Conservation (phyloP, 1,140 invertebrate species). For the Plectrocnemia conspersa region DNA sequence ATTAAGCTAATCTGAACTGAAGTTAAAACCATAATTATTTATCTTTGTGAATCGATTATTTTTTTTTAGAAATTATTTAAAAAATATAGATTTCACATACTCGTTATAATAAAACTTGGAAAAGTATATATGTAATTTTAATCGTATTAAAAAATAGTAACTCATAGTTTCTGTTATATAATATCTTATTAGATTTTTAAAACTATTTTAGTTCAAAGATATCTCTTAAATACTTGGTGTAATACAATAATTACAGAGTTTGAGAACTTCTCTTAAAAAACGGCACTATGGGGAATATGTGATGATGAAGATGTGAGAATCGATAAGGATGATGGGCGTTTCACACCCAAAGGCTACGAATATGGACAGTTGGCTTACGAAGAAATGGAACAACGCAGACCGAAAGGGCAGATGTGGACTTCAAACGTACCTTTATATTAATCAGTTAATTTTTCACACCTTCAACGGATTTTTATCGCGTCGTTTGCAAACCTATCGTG, state of each 20-base stretch:
- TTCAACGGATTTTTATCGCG: constrained; percentile 8
- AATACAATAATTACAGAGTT: constrained; percentile 3
- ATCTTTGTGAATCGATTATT: too few relatives aligned
- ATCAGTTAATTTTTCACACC: constrained; percentile 20
- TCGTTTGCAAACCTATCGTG: constrained; percentile 1
- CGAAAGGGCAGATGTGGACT: not conserved
- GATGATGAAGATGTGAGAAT: constrained; percentile 23
- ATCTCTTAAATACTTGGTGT: too few relatives aligned
- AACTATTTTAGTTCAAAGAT: too few relatives aligned
- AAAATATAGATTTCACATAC: too few relatives aligned
- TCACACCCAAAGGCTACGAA: constrained; percentile 9
- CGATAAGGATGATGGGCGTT: constrained; percentile 22
- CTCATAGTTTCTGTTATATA: too few relatives aligned
- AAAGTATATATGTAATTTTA: too few relatives aligned
- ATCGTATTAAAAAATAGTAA: too few relatives aligned
- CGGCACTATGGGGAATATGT: constrained; percentile 4
- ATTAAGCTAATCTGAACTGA: too few relatives aligned
- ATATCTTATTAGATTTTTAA: too few relatives aligned
- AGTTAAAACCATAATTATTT: too few relatives aligned
- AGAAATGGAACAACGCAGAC: not conserved
- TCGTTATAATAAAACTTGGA: too few relatives aligned
- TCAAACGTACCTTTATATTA: constrained; percentile 3
- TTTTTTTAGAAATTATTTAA: too few relatives aligned
- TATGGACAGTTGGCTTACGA: constrained; percentile 5
- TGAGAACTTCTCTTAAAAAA: constrained; percentile 10